Evolutionary conservation across 2,113 vertebrate genomes (phyloP).

Genomic region (Hippocampus zosterae): DNA sequence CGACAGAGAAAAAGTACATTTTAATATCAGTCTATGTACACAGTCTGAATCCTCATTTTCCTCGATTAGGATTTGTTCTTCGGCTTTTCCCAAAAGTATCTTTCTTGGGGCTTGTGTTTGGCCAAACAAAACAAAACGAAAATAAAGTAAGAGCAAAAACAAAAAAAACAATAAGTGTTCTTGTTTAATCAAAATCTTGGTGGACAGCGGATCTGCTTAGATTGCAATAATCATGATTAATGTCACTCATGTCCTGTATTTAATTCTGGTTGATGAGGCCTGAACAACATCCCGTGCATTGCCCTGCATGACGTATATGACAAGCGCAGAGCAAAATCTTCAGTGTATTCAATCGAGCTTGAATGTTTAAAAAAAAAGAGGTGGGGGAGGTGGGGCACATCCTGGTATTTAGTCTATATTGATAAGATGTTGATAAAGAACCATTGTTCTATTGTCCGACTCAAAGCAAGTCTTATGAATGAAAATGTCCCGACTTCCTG

Average conservation of each 20-base stretch:
- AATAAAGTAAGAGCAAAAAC: not conserved
- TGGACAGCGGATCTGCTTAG: not conserved
- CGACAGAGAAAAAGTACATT: not conserved
- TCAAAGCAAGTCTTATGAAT: constrained; percentile 45
- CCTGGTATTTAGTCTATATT: constrained; percentile 65
- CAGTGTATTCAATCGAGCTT: constrained; percentile 37
- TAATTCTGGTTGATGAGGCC: no score
- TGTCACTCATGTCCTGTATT: no score
- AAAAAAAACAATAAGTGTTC: not conserved
- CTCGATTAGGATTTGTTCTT: not conserved
- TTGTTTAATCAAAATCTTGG: not conserved
- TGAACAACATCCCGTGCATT: not conserved
- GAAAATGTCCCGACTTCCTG: constrained; percentile 62
- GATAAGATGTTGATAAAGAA: constrained; percentile 45
- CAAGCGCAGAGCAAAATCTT: constrained; percentile 36
- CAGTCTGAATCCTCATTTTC: not conserved
- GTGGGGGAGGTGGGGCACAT: constrained; percentile 26
- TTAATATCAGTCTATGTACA: not conserved
- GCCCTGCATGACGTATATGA: not conserved
- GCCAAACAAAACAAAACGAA: not conserved
- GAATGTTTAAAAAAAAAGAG: constrained; percentile 27
- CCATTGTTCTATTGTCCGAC: constrained; percentile 69
- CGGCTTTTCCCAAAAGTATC: no score
- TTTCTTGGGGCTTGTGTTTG: not conserved
- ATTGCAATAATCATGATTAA: not conserved